Evolutionary conservation across 2,888 invertebrate species (phyloP), one percentile per base, ranked within the genome.

Genomic region (Apodemia duryi): DNA sequence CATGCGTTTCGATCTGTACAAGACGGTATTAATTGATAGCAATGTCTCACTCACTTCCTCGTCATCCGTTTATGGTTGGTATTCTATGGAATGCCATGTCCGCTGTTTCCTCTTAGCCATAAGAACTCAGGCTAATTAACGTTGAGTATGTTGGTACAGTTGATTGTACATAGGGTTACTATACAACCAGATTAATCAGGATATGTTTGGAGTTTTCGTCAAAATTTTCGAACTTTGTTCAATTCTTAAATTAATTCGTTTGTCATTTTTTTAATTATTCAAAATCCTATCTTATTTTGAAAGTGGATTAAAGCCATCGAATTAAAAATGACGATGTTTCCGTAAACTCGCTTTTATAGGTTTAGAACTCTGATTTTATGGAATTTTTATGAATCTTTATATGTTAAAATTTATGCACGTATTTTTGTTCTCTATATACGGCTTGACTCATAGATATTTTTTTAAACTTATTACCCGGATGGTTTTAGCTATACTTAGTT

Each of bases 71-170:
- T 60, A 60, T 60, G 57, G 57, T 32, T 35, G 57, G 57, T 60
- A 60, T 60, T 60, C 57, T 60, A 60, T 60, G 57, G 57, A 60
- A 60, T 60, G 57, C 57, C 57, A 60, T 60, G 57, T 60, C 57
- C 57, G 57, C 35, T 60, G 35, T 60, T 60, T 60, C 57, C 57
- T 60, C 57, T 60, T 60, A 60, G 6, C 57, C 35, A 60, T 60
- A 60, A 60, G 57, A 60, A 60, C 57, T 35, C 13, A 32, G 35
- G 57, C 57, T 60, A 60, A 60, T 60, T 60, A 60, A 35, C 7
- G 57, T 60, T 35, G 57, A 11, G 57, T 60, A 32, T 60, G 57
- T 32, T 60, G n/a, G 57, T 35, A 60, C 57, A 60, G 57, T 60
- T 60, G 57, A 13, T 32, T 32, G 57, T 11, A 6, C 29, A 11